phyloP scores from a whole-genome alignment of 2,113 vertebrate species.

The Neodontobutis hainanensis region DNA sequence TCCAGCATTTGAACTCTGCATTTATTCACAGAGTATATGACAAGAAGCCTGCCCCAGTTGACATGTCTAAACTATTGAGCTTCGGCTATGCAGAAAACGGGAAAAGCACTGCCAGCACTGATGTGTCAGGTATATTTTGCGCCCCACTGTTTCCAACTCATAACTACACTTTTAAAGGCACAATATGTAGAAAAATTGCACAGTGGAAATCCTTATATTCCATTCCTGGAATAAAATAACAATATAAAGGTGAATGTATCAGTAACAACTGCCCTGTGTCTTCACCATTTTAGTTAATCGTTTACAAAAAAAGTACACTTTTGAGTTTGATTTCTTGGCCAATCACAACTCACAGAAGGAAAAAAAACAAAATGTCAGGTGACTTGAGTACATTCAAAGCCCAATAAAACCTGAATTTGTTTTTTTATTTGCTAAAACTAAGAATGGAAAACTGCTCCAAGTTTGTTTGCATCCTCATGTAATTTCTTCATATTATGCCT shows the following conservation, averaged over 20 bases:
- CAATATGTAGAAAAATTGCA: background rate
- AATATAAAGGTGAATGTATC: background rate
- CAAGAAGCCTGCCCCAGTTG: constrained; percentile 68
- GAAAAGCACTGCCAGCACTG: constrained; percentile 23
- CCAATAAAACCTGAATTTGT: too few relatives aligned
- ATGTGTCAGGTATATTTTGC: constrained; percentile 50
- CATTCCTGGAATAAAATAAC: too few relatives aligned
- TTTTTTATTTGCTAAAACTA: too few relatives aligned
- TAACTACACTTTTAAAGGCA: background rate
- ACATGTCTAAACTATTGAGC: constrained; percentile 78
- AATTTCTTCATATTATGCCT: too few relatives aligned
- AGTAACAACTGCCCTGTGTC: background rate
- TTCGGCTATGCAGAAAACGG: constrained; percentile 73
- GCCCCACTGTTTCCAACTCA: background rate
- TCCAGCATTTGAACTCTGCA: background rate
- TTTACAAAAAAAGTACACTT: background rate
- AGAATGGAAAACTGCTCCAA: too few relatives aligned
- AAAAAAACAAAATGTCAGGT: background rate
- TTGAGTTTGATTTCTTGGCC: background rate
- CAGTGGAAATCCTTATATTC: too few relatives aligned
- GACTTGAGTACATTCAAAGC: too few relatives aligned
- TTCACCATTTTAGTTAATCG: background rate
- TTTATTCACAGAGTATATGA: constrained; percentile 53
- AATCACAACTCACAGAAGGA: background rate
- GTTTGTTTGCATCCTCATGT: too few relatives aligned